Evolutionary conservation across 2,113 vertebrate species (phyloP).

Genomic region (Mellivora capensis): DNA sequence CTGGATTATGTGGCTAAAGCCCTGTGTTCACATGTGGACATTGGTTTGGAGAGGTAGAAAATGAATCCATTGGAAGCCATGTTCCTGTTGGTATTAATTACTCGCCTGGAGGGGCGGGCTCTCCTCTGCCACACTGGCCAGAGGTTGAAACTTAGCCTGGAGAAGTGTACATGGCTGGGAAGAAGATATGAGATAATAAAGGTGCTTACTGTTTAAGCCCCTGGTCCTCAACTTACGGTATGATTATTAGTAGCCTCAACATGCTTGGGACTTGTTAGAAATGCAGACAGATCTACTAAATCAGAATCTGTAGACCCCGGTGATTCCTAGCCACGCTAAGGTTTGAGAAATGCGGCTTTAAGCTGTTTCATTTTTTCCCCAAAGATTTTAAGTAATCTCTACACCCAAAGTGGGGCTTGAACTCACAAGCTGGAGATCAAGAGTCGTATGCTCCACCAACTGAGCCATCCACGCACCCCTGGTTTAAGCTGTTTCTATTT

Average conservation of each 20-base stretch:
- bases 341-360: neutral
- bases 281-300: neutral
- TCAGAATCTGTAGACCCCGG: neutral
- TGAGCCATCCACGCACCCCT: neutral
- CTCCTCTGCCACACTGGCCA: neutral
- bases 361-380: neutral
- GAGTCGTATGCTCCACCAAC: neutral
- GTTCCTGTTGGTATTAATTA: neutral
- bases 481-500: constrained; percentile 12
- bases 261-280: neutral
- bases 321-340: neutral
- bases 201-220: neutral
- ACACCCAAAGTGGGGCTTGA: neutral
- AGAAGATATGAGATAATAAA: neutral
- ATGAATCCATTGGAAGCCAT: neutral
- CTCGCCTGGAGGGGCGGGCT: neutral
- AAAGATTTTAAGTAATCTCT: neutral
- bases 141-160: neutral
- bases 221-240: neutral
- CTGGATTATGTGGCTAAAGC: neutral
- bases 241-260: neutral
- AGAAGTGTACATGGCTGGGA: neutral
- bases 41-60: neutral
- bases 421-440: neutral
- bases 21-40: neutral